These are phyloP conservation scores for Heteromormyrus szaboi DNA, from an alignment of 2,797 vertebrate species.

Conservation along the genomic window DNA sequence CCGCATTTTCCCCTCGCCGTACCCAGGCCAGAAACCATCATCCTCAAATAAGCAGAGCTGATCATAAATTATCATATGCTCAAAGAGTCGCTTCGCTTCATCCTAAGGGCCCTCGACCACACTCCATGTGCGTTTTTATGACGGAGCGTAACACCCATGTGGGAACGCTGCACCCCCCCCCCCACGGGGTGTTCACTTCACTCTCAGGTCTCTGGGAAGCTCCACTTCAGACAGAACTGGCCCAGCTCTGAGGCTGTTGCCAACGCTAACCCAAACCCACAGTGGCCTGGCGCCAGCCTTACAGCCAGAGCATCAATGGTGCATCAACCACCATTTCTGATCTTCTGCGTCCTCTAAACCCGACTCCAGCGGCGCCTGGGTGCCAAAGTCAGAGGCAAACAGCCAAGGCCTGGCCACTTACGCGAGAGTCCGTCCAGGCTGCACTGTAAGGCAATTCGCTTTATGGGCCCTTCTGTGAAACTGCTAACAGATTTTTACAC, in stretches of 20 bases:
- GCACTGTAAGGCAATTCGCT: not conserved
- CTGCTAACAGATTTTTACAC: not conserved
- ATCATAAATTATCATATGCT: conserved; percentile 29
- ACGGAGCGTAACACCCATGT: not conserved
- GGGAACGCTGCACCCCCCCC: conserved; percentile 21
- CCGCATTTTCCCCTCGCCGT: not conserved
- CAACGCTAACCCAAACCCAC: not conserved
- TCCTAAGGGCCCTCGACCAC: conserved; percentile 8
- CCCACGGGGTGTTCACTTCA: not conserved
- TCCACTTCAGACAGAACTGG: conserved; percentile 29
- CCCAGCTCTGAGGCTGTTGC: conserved; percentile 11
- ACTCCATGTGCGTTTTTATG: conserved; percentile 5
- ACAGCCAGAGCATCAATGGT: not conserved
- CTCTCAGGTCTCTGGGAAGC: not conserved
- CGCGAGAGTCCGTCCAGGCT: not conserved
- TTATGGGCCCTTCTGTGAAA: not conserved
- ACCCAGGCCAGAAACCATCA: conserved; percentile 3
- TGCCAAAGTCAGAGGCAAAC: not conserved
- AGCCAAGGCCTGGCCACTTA: not conserved
- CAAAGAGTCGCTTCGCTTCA: not conserved
- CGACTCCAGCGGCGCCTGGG: not conserved
- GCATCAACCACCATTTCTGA: not conserved
- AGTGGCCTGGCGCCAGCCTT: not conserved
- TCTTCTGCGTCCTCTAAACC: not conserved
- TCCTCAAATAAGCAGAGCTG: conserved; percentile 16